Evolutionary conservation across 2,888 invertebrate genomes (phyloP).

Genomic region (Cantharis flavilabris): DNA sequence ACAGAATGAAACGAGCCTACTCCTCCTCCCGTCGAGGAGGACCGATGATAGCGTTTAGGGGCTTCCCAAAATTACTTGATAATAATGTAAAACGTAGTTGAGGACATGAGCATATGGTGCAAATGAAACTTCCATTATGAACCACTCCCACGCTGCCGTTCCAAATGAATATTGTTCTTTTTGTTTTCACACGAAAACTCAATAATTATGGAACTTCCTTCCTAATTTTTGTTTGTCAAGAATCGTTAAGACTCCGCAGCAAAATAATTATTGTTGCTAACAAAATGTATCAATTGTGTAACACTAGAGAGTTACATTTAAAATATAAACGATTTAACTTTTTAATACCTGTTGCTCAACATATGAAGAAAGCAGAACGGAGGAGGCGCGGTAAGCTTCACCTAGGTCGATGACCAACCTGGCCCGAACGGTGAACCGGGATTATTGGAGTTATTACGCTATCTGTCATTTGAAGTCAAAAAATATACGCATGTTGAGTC

Average conservation of each 20-base stretch:
- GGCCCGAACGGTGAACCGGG: conserved; percentile 38
- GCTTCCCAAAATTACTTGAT: not conserved
- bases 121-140: not conserved
- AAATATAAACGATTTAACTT: conserved; percentile 1
- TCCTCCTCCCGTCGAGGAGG: not conserved
- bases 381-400: conserved; percentile 32
- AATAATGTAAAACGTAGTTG: not conserved
- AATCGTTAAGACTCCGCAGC: not conserved
- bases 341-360: conserved; percentile 29
- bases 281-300: not conserved
- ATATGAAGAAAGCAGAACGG: conserved; percentile 31
- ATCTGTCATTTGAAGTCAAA: conserved; percentile 24
- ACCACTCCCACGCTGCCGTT: not conserved
- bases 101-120: not conserved
- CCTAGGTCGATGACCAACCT: conserved; percentile 37
- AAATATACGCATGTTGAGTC: not conserved
- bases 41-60: not conserved
- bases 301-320: not conserved
- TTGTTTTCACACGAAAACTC: not conserved
- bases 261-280: not conserved
- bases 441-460: conserved; percentile 30
- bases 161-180: not conserved
- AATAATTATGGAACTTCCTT: not conserved
- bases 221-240: not conserved
- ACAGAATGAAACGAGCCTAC: not conserved